phyloP scores from a whole-genome alignment of 2,888 invertebrate species.

The Macaria notata region DNA sequence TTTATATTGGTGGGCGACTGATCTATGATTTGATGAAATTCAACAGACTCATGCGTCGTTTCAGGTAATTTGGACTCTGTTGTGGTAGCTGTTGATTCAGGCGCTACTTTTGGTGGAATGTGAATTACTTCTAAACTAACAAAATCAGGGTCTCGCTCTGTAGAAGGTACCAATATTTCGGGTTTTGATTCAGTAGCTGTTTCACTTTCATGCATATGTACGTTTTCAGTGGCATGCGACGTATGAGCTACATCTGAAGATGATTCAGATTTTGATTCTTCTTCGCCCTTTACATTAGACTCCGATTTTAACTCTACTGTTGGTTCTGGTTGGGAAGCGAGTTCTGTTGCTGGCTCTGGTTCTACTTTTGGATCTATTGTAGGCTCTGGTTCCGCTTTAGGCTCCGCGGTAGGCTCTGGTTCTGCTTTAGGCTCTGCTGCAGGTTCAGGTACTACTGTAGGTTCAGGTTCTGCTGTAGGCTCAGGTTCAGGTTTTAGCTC shows the following conservation, averaged over 20 bases:
- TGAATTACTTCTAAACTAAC: constrained; percentile 11
- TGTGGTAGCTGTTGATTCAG: constrained; percentile 21
- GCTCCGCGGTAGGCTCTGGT: constrained; percentile 4
- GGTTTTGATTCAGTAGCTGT: neutral
- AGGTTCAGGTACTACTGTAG: neutral
- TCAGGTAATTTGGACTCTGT: constrained; percentile 26
- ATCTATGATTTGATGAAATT: constrained; percentile 8
- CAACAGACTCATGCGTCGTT: constrained; percentile 18
- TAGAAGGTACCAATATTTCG: neutral
- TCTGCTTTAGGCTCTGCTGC: neutral
- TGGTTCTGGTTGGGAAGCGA: neutral
- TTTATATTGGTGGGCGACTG: no score
- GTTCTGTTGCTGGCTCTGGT: neutral
- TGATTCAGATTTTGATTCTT: neutral
- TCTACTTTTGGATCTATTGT: neutral
- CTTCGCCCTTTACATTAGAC: neutral
- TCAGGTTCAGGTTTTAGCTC: neutral
- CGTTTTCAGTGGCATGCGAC: no score
- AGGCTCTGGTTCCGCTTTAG: neutral
- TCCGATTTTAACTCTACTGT: neutral
- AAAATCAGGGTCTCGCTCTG: neutral
- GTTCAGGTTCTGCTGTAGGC: neutral
- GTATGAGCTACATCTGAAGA: no score
- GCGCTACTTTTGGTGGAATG: constrained; percentile 2
- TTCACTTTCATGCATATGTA: neutral